Percentiles rank a stretch among this genome's conserved stretches.
Evolutionary conservation across 2,113 vertebrate genomes (phyloP).

Genomic region (Uria aalge): DNA sequence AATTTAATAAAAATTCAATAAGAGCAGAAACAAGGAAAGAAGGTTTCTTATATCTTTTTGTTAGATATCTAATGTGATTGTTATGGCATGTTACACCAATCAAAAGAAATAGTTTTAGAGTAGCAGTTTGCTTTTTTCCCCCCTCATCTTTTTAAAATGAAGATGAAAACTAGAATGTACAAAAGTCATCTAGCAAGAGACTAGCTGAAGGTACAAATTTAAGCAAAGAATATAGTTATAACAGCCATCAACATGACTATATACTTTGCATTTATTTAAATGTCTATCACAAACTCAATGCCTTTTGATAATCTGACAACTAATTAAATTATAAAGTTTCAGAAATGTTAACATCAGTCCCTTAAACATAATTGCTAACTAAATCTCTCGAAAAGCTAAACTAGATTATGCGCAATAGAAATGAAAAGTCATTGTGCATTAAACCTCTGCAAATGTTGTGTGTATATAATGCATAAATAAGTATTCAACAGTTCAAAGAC

Average conservation of each 20-base stretch:
- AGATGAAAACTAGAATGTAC: slow-evolving; percentile 68
- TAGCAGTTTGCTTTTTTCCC: slow-evolving; percentile 63
- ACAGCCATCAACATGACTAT: slow-evolving; percentile 55
- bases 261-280: slow-evolving; percentile 71
- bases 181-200: slow-evolving; percentile 69
- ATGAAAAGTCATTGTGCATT: slow-evolving; percentile 60
- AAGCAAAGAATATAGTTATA: slow-evolving; percentile 65
- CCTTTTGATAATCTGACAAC: slow-evolving; percentile 73
- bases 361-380: slow-evolving; percentile 66
- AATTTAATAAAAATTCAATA: slow-evolving; percentile 75
- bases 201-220: slow-evolving; percentile 68
- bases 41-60: slow-evolving; percentile 70
- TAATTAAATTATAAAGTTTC: slow-evolving; percentile 74
- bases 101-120: slow-evolving; percentile 72
- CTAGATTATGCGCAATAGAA: slow-evolving; percentile 57
- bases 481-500: slow-evolving; percentile 33
- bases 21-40: slow-evolving; percentile 72
- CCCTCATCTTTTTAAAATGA: slow-evolving; percentile 70
- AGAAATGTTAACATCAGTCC: slow-evolving; percentile 64
- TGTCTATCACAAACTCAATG: slow-evolving; percentile 67
- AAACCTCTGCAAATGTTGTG: slow-evolving; percentile 67
- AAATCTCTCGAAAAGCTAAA: slow-evolving; percentile 62
- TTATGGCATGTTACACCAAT: slow-evolving; percentile 71
- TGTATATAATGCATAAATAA: slow-evolving; percentile 60
- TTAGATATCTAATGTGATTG: slow-evolving; percentile 71